A percentile compares a stretch with the other conserved stretches of the same genome.
Evolutionary conservation across 2,888 invertebrate genomes (phyloP).

Genomic region (Podotricha telesiphe): DNA sequence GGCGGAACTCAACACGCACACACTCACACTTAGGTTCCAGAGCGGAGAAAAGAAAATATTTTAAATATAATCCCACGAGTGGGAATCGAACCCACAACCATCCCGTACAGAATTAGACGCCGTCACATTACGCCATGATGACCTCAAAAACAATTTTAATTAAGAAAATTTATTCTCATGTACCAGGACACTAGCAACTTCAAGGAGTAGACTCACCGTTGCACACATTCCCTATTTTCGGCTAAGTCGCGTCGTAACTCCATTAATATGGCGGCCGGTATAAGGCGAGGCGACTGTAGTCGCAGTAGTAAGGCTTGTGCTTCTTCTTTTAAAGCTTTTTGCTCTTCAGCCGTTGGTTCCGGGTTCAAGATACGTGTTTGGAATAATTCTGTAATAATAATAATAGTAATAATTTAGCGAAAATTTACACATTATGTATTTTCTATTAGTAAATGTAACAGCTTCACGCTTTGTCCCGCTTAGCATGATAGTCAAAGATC

Average conservation of each 20-base stretch:
- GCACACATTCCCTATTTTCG: conserved; percentile 1
- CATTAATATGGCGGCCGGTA: conserved; percentile 81
- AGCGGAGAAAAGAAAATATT: too few relatives aligned
- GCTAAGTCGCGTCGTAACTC: conserved; percentile 69
- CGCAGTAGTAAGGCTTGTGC: conserved; percentile 87
- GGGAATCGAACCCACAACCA: too few relatives aligned
- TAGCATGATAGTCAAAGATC: too few relatives aligned
- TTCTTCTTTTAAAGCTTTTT: conserved; percentile 85
- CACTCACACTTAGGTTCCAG: too few relatives aligned
- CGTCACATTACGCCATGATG: too few relatives aligned
- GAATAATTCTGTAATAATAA: conserved; percentile 89
- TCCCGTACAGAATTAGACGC: too few relatives aligned
- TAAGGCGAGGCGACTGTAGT: conserved; percentile 83
- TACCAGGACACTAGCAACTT: background rate
- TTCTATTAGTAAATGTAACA: too few relatives aligned
- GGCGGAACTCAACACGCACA: too few relatives aligned
- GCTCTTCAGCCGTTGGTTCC: conserved; percentile 86
- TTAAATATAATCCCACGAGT: too few relatives aligned
- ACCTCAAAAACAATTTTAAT: too few relatives aligned
- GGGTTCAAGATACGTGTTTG: conserved; percentile 91
- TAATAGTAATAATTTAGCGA: background rate
- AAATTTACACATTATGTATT: background rate
- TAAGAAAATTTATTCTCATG: background rate
- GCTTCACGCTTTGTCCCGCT: too few relatives aligned
- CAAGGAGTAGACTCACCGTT: background rate